phyloP scores from a whole-genome alignment of 2,113 vertebrate species.

The Lophochroa leadbeateri region DNA sequence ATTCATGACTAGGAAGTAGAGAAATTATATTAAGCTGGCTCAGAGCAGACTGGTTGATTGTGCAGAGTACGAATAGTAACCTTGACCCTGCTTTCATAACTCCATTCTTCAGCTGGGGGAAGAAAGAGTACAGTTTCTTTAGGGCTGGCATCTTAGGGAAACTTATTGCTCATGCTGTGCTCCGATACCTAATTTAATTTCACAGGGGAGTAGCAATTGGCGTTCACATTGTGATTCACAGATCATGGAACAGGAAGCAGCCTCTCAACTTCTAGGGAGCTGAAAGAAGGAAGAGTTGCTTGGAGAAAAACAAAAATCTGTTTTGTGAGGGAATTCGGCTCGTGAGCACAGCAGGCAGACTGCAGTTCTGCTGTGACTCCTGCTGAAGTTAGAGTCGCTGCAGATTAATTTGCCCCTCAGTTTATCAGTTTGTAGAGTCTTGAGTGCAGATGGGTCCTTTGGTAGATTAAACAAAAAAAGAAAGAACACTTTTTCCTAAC shows the following conservation, averaged over 20 bases:
- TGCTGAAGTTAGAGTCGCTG: neutral
- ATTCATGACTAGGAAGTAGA: neutral
- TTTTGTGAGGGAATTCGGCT: neutral
- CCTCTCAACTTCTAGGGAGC: constrained; percentile 26
- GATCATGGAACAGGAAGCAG: constrained; percentile 50
- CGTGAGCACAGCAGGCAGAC: neutral
- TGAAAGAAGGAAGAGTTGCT: neutral
- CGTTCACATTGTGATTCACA: neutral
- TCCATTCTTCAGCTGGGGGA: constrained; percentile 21
- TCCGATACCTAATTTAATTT: constrained; percentile 43
- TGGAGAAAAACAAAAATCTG: constrained; percentile 30
- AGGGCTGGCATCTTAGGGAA: neutral
- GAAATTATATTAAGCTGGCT: constrained; percentile 8
- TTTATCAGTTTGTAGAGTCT: neutral
- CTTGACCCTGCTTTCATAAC: constrained; percentile 37
- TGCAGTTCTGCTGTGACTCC: neutral
- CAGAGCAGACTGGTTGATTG: neutral
- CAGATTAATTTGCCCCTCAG: neutral
- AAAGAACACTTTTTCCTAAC: neutral
- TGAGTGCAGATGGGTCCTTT: neutral
- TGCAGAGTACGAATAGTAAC: neutral
- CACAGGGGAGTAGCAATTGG: neutral
- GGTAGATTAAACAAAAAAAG: neutral
- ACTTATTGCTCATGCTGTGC: neutral
- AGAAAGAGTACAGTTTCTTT: constrained; percentile 11